Evolutionary conservation across 2,888 invertebrate species (phyloP), one percentile per base, ranked within the genome.

Genomic region (Trachelus stipa): DNA sequence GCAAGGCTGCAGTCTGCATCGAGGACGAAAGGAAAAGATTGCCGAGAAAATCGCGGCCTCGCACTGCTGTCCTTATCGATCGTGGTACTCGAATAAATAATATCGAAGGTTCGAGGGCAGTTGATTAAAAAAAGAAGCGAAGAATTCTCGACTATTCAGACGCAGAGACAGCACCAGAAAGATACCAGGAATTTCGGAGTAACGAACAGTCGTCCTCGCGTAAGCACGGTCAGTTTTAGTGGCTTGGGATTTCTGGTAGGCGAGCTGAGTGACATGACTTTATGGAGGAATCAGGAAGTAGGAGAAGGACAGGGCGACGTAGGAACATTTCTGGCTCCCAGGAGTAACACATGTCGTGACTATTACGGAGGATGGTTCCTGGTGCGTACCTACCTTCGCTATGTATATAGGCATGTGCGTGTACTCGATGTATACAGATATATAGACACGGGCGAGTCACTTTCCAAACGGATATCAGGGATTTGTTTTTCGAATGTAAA

Each of bases 401-500:
- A 56, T 56, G 40, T 23, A 23, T 40, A 15, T 40, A 15, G 40
- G 40, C 15, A 6, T 56, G 9, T 23, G 6, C 6, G 40, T 56
- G 9, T 23, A 2, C 9, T 23, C 15, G 2, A 56, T 56, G 23
- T 56, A 56, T 23, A 23, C 9, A 56, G 40, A 23, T 9, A 4
- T 56, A 23, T 56, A 9, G 9, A 56, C 23, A 56, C 23, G 40
- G 40, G 2, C 40, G 40, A 56, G 40, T 71, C 71, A 71, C 71
- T 71, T 68, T 69, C 69, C 69, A 69, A 68, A 15, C 31, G 68
- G 69, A 37, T 12, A 12, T 34, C 69, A n/a, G 68, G 69, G 23
- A 37, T 35, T 69, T 69, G n/a, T 69, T 69, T n/a, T 76, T 69
- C 76, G 23, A 71, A 34, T 69, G 76, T 76, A 35, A 76, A 69